Base-by-base conservation (phyloP, 2,888 invertebrate species). In the Agrochola circellaris region DNA sequence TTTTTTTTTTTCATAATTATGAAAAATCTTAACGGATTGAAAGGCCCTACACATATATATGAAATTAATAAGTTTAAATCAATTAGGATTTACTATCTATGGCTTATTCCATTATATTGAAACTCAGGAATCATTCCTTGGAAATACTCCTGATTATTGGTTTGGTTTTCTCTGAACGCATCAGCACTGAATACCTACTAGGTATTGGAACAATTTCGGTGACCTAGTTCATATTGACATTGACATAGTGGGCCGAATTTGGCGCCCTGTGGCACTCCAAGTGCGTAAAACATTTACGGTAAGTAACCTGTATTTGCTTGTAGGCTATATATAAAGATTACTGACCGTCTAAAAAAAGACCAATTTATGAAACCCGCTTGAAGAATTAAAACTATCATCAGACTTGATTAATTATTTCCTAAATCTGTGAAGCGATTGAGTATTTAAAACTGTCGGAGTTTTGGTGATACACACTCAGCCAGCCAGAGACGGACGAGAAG, bases 191-290 rank as follows among this genome's bases (percentile, higher is more conserved):
- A 76, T 72, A 77, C 78, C 56, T 54, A 68, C n/a, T 58, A 68
- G 68, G 68, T 78, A 78, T 76, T 85, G 82, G 45, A 72, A 83
- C 76, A 73, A 73, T 84, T 78, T 76, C 67, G 79, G 79, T 84
- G 90, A 88, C 90, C 91, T 83, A 91, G 80, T 88, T 89, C 85
- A 83, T 80, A 75, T 72, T 86, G 92, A 89, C 93, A 92, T 91
- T 93, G 93, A 92, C 91, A 92, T 88, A 87, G 88, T 90, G 90
- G 88, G 74, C 91, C 89, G 77, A 90, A 90, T 88, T 81, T 75
- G 86, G 85, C 85, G 64, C 91, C 89, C 89, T 92, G 91, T 79
- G 88, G 81, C 77, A 86, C 74, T 82, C 86, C 78, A 88, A 88
- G 67, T 88, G 81, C 80, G 82, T 77, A 87, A 84, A 82, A 87